Evolutionary conservation across 2,888 invertebrate species (phyloP).

Genomic region (Pachymerium ferrugineum): DNA sequence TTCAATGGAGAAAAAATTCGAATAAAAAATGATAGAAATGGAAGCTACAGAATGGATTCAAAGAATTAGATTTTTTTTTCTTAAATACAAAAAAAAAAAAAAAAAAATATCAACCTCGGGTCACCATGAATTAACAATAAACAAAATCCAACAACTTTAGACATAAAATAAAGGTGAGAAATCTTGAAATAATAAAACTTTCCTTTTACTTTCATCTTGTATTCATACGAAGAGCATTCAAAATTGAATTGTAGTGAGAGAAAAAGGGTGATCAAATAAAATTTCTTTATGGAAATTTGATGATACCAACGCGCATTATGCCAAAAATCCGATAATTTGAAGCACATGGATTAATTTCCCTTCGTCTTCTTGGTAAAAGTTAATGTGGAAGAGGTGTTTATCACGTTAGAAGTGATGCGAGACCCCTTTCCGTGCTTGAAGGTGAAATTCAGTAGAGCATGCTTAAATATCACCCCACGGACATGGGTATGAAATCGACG

Average conservation of each 20-base stretch:
- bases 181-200: no score
- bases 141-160: no score
- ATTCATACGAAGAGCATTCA: no score
- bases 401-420: conserved; percentile 10
- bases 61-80: background rate
- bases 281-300: background rate
- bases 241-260: background rate
- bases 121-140: no score
- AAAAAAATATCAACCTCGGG: no score
- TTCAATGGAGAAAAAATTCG: background rate
- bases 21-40: background rate
- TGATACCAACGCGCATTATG: no score
- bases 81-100: no score
- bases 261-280: background rate
- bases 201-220: no score
- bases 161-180: no score
- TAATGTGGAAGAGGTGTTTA: background rate
- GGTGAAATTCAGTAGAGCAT: background rate
- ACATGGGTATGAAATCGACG: background rate
- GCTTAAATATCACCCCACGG: conserved; percentile 1
- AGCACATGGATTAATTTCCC: background rate
- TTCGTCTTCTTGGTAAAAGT: background rate
- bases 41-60: background rate
- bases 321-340: background rate
- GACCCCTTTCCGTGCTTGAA: background rate